These are phyloP conservation scores for Cyrtodaria siliqua DNA, from an alignment of 2,888 invertebrate species.

Conservation along the genomic window DNA sequence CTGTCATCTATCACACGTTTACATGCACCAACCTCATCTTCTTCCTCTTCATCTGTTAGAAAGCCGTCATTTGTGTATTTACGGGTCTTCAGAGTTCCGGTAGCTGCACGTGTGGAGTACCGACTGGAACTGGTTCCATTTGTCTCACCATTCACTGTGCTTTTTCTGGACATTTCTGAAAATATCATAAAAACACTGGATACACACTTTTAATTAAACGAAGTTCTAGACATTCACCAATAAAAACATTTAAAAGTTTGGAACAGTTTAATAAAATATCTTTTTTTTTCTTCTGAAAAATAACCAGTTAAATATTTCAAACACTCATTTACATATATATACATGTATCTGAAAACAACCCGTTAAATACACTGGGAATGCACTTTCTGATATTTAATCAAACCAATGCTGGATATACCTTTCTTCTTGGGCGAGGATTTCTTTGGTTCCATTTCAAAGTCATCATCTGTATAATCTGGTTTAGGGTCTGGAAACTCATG, in stretches of 20 bases:
- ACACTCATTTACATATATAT: too few relatives aligned
- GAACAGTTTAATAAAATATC: too few relatives aligned
- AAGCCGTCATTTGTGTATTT: constrained; percentile 54
- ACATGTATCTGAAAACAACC: too few relatives aligned
- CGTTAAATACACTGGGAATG: too few relatives aligned
- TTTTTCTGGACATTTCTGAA: neutral
- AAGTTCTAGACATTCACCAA: too few relatives aligned
- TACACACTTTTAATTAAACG: too few relatives aligned
- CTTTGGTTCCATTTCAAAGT: constrained; percentile 45
- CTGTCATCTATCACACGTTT: constrained; percentile 29
- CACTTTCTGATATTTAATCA: too few relatives aligned
- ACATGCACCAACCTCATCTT: constrained; percentile 37
- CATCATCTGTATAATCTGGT: constrained; percentile 58
- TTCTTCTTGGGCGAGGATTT: constrained; percentile 52
- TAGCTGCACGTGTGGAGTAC: constrained; percentile 67
- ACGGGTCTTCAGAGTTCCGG: constrained; percentile 63
- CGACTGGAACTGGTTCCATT: neutral
- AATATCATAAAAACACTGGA: too few relatives aligned
- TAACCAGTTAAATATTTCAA: too few relatives aligned
- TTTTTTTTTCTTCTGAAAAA: too few relatives aligned
- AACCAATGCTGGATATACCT: too few relatives aligned
- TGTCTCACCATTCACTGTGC: neutral
- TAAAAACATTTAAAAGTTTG: too few relatives aligned
- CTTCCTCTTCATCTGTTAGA: constrained; percentile 52
- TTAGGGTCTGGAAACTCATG: constrained; percentile 49